phyloP scores from a whole-genome alignment of 1,140 invertebrate species.

The Euura lappo region DNA sequence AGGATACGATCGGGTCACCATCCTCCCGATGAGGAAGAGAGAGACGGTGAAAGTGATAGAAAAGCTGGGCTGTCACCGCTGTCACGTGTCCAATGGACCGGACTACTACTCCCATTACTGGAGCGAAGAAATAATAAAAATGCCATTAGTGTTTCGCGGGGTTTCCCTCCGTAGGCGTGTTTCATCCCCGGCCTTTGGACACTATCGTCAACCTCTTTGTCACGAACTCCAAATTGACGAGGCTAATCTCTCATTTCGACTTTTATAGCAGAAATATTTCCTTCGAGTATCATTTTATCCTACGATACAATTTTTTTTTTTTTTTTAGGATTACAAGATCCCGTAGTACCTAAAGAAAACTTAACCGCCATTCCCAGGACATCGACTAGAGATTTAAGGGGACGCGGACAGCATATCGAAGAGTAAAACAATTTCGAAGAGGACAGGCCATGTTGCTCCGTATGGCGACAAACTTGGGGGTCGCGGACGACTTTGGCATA shows the following conservation, averaged over 20 bases:
- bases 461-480: background rate
- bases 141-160: conserved; percentile 54
- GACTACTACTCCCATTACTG: conserved; percentile 22
- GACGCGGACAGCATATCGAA: background rate
- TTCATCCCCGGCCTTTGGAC: conserved; percentile 18
- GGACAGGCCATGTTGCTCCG: background rate
- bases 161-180: conserved; percentile 22
- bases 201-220: conserved; percentile 37
- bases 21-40: conserved; percentile 27
- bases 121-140: conserved; percentile 58
- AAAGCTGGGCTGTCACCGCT: conserved; percentile 45
- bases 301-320: no score
- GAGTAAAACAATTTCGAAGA: conserved; percentile 3
- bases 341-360: background rate
- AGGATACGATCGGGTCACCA: conserved; percentile 29
- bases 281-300: no score
- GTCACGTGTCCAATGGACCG: conserved; percentile 58
- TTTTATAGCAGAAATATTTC: no score
- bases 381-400: background rate
- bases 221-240: conserved; percentile 50
- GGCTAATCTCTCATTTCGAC: conserved; percentile 30
- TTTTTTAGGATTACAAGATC: background rate
- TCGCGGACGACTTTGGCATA: background rate
- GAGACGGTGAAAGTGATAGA: conserved; percentile 16
- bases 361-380: background rate